Evolutionary conservation across 2,888 invertebrate species (phyloP).

Genomic region (Dexiosoma caninum): DNA sequence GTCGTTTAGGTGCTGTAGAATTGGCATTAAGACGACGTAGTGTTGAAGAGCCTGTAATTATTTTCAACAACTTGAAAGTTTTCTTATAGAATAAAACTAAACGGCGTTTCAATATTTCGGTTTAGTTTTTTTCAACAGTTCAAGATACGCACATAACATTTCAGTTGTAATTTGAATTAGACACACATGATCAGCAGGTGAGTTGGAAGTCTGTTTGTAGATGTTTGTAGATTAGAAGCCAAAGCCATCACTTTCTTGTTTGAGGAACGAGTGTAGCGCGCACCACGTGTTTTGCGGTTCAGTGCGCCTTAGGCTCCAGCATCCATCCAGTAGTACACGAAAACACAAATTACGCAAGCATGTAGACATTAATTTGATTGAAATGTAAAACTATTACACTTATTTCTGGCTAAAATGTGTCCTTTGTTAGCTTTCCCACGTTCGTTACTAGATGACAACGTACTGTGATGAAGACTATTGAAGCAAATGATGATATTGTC

Average conservation of each 20-base stretch:
- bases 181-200: slow-evolving; percentile 60
- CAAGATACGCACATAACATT: slow-evolving; percentile 11
- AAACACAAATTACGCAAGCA: slow-evolving; percentile 47
- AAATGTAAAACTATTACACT: slow-evolving; percentile 26
- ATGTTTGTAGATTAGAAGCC: slow-evolving; percentile 56
- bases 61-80: slow-evolving; percentile 42
- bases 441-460: slow-evolving; percentile 49
- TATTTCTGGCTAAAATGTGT: slow-evolving; percentile 66
- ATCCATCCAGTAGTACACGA: slow-evolving; percentile 57
- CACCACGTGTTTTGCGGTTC: slow-evolving; percentile 35
- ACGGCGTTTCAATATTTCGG: slow-evolving; percentile 18
- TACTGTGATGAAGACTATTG: slow-evolving; percentile 61
- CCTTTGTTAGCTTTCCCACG: slow-evolving; percentile 65
- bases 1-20: slow-evolving; percentile 58
- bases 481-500: slow-evolving; percentile 66
- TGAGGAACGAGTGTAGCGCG: slow-evolving; percentile 48
- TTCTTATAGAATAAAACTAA: slow-evolving; percentile 46
- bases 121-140: slow-evolving; percentile 39
- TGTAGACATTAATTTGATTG: slow-evolving; percentile 16
- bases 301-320: slow-evolving; percentile 62
- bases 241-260: slow-evolving; percentile 58
- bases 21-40: slow-evolving; percentile 59
- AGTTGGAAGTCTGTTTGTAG: slow-evolving; percentile 50
- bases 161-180: slow-evolving; percentile 51
- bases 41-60: slow-evolving; percentile 60